These are phyloP conservation scores for Mycteria americana DNA, from an alignment of 2,797 vertebrate species.

Conservation along the genomic window DNA sequence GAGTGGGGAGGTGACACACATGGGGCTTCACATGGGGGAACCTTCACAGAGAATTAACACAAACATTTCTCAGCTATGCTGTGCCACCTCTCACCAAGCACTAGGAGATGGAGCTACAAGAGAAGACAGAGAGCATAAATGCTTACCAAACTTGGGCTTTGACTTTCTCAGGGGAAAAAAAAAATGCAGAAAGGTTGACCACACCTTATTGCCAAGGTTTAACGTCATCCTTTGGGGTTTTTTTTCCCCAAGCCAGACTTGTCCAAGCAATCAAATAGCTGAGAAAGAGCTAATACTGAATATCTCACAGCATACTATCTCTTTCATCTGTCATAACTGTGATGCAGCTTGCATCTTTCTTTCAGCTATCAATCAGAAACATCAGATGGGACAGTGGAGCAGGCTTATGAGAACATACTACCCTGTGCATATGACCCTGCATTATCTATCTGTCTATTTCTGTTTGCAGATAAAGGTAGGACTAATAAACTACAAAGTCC, in stretches of 20 bases:
- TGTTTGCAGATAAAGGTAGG: not conserved
- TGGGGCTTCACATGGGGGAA: not conserved
- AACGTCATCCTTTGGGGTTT: not conserved
- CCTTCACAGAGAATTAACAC: accelerated
- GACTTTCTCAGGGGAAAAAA: not conserved
- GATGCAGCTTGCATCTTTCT: not conserved
- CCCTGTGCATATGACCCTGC: not conserved
- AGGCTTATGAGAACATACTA: not conserved
- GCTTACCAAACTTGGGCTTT: not conserved
- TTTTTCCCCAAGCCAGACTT: not conserved
- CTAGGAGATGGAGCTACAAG: too few species aligned
- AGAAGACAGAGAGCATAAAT: not conserved
- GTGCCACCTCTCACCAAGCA: not conserved
- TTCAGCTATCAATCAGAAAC: not conserved
- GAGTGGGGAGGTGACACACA: not conserved
- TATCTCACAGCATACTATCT: not conserved
- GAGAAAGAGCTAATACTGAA: not conserved
- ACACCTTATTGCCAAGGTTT: not conserved
- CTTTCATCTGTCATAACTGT: not conserved
- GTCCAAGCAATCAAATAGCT: not conserved
- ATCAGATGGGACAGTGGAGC: not conserved
- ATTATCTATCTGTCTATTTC: not conserved
- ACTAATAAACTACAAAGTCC: not conserved
- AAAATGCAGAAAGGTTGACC: not conserved
- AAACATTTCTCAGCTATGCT: not conserved